Conservation (phyloP, 2,888 invertebrate species). For the Caenorhabditis sp. region DNA sequence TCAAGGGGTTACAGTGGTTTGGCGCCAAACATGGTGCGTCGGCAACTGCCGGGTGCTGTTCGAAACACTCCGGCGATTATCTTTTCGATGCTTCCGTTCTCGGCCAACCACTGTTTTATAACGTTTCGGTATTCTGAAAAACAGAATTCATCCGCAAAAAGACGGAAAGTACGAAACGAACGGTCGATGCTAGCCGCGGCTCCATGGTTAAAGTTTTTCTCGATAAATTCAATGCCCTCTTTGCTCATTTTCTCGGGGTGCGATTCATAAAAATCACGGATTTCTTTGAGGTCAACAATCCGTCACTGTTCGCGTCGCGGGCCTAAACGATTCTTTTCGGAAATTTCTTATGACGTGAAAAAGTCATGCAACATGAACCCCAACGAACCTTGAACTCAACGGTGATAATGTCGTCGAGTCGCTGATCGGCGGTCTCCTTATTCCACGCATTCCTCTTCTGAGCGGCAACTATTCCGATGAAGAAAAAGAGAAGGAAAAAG, state of each 20-base stretch:
- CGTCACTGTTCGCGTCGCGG: constrained; percentile 36
- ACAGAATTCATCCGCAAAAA: not conserved
- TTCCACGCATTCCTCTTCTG: constrained; percentile 40
- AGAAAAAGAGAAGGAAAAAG: not conserved
- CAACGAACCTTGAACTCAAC: constrained; percentile 41
- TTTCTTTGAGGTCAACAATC: constrained; percentile 36
- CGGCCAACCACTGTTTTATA: constrained; percentile 45
- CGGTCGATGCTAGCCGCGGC: constrained; percentile 3
- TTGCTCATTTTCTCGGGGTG: constrained; percentile 53
- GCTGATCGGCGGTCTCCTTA: constrained; percentile 24
- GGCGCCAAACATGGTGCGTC: constrained; percentile 28
- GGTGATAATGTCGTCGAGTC: constrained; percentile 47
- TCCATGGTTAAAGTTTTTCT: constrained; percentile 35
- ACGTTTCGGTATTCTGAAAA: constrained; percentile 38
- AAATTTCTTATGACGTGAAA: no score
- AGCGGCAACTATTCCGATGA: constrained; percentile 12
- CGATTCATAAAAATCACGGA: constrained; percentile 33
- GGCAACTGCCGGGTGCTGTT: constrained; percentile 10
- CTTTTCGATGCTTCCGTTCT: constrained; percentile 41
- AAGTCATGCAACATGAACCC: no score
- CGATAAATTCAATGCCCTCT: constrained; percentile 48
- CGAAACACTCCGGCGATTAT: constrained; percentile 41
- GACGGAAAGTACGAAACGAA: not conserved
- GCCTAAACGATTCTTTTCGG: no score
- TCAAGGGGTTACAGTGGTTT: constrained; percentile 26